A percentile compares a stretch with the other conserved stretches of the same genome.
phyloP scores from a whole-genome alignment of 2,888 invertebrate species.

The Ephialtes manifestator region DNA sequence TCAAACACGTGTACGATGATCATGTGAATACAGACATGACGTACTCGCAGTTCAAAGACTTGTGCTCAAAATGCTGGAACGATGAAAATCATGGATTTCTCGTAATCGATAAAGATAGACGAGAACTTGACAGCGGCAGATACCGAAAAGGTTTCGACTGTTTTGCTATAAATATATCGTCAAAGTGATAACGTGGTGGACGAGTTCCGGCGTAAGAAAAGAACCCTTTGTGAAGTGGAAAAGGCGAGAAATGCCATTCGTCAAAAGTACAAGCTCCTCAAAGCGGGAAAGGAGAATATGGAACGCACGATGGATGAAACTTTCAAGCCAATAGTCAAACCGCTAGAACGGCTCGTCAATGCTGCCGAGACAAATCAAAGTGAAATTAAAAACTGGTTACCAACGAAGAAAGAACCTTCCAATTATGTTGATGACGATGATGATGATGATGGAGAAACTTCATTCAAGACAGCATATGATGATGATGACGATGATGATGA shows the following conservation, averaged over 20 bases:
- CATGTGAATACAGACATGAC: no score
- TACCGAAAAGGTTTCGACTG: slow-evolving; percentile 36
- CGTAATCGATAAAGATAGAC: slow-evolving; percentile 44
- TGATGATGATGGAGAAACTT: not conserved
- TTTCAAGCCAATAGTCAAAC: slow-evolving; percentile 34
- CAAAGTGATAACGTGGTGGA: slow-evolving; percentile 13
- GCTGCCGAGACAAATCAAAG: not conserved
- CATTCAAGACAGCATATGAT: slow-evolving; percentile 38
- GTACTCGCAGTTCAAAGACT: slow-evolving; percentile 44
- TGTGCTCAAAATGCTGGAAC: slow-evolving; percentile 48
- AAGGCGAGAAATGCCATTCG: slow-evolving; percentile 32
- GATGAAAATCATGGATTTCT: slow-evolving; percentile 39
- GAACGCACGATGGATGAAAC: slow-evolving; percentile 27
- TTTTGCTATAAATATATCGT: slow-evolving; percentile 44
- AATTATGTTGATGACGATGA: no score
- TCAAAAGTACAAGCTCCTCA: slow-evolving; percentile 39
- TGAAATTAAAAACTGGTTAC: slow-evolving; percentile 13
- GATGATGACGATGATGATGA: slow-evolving; percentile 8
- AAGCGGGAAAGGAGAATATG: slow-evolving; percentile 25
- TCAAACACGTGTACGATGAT: slow-evolving; percentile 76
- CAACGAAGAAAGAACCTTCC: not conserved
- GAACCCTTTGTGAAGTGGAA: slow-evolving; percentile 23
- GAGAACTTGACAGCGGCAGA: slow-evolving; percentile 13
- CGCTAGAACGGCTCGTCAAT: slow-evolving; percentile 19
- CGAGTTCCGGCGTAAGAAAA: slow-evolving; percentile 32